A percentile compares a stretch with the other conserved stretches of the same genome.
Conservation (phyloP, 2,888 invertebrate species). For the Ennomos fuscantarius region DNA sequence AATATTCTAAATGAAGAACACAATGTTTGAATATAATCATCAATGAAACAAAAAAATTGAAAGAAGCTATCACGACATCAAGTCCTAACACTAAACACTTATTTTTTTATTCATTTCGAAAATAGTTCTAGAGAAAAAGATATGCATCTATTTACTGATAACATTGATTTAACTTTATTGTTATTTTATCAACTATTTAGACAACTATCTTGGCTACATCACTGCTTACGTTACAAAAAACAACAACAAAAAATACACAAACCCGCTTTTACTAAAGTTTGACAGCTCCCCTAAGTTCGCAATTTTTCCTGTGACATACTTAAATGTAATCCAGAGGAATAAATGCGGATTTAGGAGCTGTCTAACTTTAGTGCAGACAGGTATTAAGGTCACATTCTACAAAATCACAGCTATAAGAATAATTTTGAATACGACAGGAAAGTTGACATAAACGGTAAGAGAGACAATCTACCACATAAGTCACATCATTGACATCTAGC, state of each 20-base stretch:
- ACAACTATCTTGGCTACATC: constrained; percentile 66
- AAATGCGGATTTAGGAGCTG: too few relatives aligned
- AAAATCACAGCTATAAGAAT: constrained; percentile 14
- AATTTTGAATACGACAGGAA: constrained; percentile 36
- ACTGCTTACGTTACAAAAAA: constrained; percentile 63
- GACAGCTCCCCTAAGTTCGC: too few relatives aligned
- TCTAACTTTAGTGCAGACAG: too few relatives aligned
- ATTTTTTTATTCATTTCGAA: constrained; percentile 72
- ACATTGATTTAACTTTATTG: constrained; percentile 60
- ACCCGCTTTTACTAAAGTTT: too few relatives aligned
- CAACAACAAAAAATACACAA: constrained; percentile 36
- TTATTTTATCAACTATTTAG: constrained; percentile 66
- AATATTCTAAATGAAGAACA: constrained; percentile 50
- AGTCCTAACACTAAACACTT: constrained; percentile 77
- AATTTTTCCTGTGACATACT: too few relatives aligned
- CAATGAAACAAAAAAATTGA: constrained; percentile 33
- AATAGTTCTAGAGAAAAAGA: constrained; percentile 83
- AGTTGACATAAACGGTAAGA: constrained; percentile 61
- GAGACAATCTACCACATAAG: constrained; percentile 32
- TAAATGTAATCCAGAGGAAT: too few relatives aligned
- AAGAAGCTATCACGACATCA: constrained; percentile 78
- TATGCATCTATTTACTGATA: constrained; percentile 84
- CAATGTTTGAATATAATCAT: constrained; percentile 35
- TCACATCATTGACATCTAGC: constrained; percentile 43
- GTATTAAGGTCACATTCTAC: constrained; percentile 21